phyloP scores from a whole-genome alignment of 2,113 vertebrate genomes.

The Noctilio leporinus region DNA sequence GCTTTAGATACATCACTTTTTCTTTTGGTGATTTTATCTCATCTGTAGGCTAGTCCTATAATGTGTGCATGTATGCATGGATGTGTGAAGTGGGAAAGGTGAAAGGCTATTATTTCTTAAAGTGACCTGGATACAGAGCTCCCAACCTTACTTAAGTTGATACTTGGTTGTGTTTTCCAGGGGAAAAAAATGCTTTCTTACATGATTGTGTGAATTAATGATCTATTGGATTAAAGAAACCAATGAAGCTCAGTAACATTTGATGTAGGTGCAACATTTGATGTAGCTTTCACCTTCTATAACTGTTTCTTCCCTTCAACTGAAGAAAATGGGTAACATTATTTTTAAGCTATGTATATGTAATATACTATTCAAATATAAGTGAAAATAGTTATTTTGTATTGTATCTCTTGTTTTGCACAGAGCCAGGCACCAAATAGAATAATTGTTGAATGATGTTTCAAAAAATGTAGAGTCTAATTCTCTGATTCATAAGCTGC shows the following conservation, averaged over 20 bases:
- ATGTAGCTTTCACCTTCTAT: not conserved
- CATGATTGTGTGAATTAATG: not conserved
- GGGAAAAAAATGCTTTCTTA: not conserved
- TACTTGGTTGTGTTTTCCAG: slow-evolving; percentile 15
- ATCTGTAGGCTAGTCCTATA: not conserved
- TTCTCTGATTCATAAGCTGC: not conserved
- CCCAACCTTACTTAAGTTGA: not conserved
- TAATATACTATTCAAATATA: not conserved
- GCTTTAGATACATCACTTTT: not conserved
- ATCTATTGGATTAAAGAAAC: not conserved
- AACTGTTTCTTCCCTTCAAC: not conserved
- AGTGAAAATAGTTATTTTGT: not conserved
- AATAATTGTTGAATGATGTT: not conserved
- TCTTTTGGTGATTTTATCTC: not conserved
- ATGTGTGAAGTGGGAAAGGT: not conserved
- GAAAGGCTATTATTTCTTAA: not conserved
- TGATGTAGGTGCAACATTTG: not conserved
- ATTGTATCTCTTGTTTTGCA: not conserved
- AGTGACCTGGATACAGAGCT: not conserved
- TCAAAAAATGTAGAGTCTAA: not conserved
- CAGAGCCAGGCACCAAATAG: not conserved
- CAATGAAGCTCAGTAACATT: not conserved
- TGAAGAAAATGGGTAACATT: not conserved
- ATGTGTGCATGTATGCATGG: not conserved
- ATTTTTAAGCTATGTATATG: not conserved